Conservation (phyloP, 2,113 vertebrate genomes). For the Turnix velox region DNA sequence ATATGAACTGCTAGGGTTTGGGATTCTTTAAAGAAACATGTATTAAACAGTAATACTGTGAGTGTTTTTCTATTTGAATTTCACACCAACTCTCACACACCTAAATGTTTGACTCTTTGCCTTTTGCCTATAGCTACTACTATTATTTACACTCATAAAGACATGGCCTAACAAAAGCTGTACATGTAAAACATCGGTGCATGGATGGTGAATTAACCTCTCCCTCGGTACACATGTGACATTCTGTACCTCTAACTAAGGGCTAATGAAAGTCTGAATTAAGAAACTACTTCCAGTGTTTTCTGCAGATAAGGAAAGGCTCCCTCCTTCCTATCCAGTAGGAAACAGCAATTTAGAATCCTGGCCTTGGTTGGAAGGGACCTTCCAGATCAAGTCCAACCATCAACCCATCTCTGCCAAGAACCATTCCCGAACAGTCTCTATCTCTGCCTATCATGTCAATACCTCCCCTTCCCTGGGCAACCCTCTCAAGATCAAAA, state of each 20-base stretch:
- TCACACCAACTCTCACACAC: not conserved
- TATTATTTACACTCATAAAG: not conserved
- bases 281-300: not conserved
- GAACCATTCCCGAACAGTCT: too few species aligned
- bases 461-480: too few species aligned
- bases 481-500: too few species aligned
- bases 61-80: not conserved
- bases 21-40: not conserved
- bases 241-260: accelerated
- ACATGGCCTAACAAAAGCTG: not conserved
- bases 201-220: not conserved
- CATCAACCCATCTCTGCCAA: too few species aligned
- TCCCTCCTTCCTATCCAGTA: accelerated
- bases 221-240: accelerated
- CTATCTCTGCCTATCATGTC: too few species aligned
- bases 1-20: not conserved
- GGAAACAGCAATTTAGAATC: not conserved
- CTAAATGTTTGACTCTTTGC: not conserved
- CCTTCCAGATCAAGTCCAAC: too few species aligned
- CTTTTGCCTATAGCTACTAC: not conserved
- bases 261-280: not conserved
- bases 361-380: too few species aligned
- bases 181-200: not conserved
- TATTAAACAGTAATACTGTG: not conserved
- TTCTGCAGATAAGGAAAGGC: not conserved